Percentiles rank a stretch among this genome's conserved stretches.
Evolutionary conservation across 1,140 invertebrate genomes (phyloP).

Genomic region (Drosophila ficusphila): DNA sequence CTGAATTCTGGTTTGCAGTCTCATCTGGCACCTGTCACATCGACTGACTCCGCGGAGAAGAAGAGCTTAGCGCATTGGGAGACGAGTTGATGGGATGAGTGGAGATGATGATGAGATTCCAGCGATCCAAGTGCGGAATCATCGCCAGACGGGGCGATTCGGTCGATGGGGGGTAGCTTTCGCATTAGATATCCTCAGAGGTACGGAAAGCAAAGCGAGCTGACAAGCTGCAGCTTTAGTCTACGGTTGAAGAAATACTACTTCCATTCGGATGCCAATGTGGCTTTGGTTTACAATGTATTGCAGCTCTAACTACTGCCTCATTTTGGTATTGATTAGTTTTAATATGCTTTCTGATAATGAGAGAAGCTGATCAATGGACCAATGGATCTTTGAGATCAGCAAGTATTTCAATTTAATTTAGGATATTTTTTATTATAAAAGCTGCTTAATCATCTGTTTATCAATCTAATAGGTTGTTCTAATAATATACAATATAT

Average conservation of each 20-base stretch:
- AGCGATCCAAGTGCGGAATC: background rate
- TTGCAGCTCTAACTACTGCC: no score
- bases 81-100: slow-evolving; percentile 6
- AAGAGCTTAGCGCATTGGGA: slow-evolving; percentile 31
- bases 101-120: slow-evolving; percentile 18
- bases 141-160: background rate
- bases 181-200: slow-evolving; percentile 5
- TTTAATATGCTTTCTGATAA: no score
- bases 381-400: no score
- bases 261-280: no score
- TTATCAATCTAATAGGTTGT: no score
- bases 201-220: background rate
- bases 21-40: slow-evolving; percentile 48
- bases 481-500: no score
- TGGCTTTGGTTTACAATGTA: no score
- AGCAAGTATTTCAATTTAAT: no score
- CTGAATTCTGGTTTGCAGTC: slow-evolving; percentile 1
- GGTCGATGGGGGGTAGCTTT: slow-evolving; percentile 17
- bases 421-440: no score
- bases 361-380: no score
- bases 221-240: background rate
- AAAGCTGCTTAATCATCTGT: no score
- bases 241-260: background rate
- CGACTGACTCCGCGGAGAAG: slow-evolving; percentile 7
- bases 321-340: no score